Conservation (phyloP, 2,888 invertebrate species). For the Chloromyia formosa region DNA sequence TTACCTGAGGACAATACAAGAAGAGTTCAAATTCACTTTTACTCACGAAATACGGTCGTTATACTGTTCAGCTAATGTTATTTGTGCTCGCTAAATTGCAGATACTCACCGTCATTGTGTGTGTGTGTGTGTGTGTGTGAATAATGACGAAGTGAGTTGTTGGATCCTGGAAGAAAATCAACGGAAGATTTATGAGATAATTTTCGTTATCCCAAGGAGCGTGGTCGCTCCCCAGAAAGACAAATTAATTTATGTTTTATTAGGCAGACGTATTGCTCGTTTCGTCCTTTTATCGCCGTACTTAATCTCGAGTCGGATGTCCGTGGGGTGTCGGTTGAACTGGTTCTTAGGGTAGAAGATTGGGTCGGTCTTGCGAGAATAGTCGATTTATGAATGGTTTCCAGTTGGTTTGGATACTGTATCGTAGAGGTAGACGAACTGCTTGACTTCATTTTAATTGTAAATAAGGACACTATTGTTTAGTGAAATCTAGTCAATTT, state of each 20-base stretch:
- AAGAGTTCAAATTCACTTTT: no score
- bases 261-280: conserved; percentile 48
- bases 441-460: no score
- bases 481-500: no score
- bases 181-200: conserved; percentile 48
- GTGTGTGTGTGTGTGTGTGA: no score
- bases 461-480: no score
- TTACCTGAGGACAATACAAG: no score
- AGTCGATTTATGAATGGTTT: neutral
- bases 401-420: no score
- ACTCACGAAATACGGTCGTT: neutral
- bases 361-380: neutral
- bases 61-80: neutral
- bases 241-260: conserved; percentile 50
- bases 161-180: conserved; percentile 20
- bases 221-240: conserved; percentile 46
- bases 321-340: neutral
- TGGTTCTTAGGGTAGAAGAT: no score
- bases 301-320: conserved; percentile 44
- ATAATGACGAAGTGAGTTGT: conserved; percentile 6
- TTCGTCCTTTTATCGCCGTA: conserved; percentile 46
- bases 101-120: neutral
- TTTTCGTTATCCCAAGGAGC: conserved; percentile 38
- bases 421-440: no score
- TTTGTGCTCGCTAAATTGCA: neutral